Evolutionary conservation across 1,140 invertebrate species (phyloP).

Genomic region (Trichomalopsis sarcophagae): DNA sequence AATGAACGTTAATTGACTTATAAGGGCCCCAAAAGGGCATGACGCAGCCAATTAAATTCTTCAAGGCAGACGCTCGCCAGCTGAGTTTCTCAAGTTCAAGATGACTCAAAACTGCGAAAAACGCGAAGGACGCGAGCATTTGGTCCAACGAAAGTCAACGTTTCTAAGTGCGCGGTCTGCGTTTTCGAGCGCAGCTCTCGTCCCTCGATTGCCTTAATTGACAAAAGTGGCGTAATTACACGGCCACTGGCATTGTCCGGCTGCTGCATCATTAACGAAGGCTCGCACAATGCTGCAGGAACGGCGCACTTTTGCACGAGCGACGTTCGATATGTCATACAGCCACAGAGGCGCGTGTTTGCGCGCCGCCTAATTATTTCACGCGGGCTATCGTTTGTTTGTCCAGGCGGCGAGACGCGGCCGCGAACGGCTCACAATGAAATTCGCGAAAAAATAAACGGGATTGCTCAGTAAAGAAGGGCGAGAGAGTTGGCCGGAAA

Average conservation of each 20-base stretch:
- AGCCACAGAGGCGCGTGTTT: no score
- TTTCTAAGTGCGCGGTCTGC: no score
- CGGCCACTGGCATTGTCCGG: no score
- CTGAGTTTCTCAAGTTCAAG: not conserved
- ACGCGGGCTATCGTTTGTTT: conserved; percentile 7
- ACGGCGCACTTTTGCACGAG: no score
- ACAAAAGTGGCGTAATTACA: conserved; percentile 31
- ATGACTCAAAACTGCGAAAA: not conserved
- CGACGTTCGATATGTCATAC: no score
- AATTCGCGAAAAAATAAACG: conserved; percentile 3
- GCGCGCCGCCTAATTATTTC: not conserved
- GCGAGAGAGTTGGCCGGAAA: conserved; percentile 8
- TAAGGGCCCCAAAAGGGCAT: not conserved
- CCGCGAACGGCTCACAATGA: not conserved
- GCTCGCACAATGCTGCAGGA: not conserved
- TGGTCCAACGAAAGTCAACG: not conserved
- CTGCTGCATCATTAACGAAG: not conserved
- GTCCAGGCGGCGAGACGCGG: not conserved
- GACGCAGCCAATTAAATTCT: not conserved
- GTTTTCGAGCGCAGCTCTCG: no score
- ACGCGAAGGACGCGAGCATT: no score
- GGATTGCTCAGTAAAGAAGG: not conserved
- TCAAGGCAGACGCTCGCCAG: not conserved
- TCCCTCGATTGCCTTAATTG: conserved; percentile 20
- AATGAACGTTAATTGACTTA: not conserved